phyloP scores from a whole-genome alignment of 2,888 invertebrate species.

The Teleogryllus oceanicus region DNA sequence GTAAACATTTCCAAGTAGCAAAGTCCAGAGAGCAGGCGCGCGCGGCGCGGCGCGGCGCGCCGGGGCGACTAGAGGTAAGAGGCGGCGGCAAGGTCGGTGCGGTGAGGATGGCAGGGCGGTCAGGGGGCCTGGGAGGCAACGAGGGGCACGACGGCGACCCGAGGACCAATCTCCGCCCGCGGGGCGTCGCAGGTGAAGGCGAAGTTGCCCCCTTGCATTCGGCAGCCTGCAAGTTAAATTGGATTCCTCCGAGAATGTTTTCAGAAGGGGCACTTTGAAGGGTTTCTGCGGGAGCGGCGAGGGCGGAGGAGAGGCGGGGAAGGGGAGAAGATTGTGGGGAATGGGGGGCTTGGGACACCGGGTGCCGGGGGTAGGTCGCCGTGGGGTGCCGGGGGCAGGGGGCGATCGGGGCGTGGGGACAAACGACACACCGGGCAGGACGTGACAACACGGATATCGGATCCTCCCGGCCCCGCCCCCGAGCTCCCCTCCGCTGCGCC shows the following conservation, averaged over 20 bases:
- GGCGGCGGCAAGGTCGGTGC: background rate
- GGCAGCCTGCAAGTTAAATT: conserved; percentile 18
- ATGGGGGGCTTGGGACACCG: background rate
- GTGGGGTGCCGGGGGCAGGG: background rate
- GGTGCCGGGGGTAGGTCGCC: background rate
- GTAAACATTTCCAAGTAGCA: conserved; percentile 1
- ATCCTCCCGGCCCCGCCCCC: background rate
- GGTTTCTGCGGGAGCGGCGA: conserved; percentile 6
- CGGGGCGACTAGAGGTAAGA: background rate
- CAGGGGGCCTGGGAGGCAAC: background rate
- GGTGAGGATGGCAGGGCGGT: background rate
- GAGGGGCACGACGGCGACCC: conserved; percentile 1
- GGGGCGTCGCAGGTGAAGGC: conserved; percentile 10
- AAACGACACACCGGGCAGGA: background rate
- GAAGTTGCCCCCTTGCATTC: conserved; percentile 10
- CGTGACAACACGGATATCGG: conserved; percentile 18
- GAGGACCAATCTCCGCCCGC: conserved; percentile 8
- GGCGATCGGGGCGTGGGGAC: background rate
- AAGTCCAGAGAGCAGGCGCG: background rate
- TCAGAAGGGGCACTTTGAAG: conserved; percentile 9
- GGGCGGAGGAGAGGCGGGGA: background rate
- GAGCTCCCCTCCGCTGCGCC: background rate
- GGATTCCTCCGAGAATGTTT: conserved; percentile 18
- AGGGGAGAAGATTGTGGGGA: background rate
- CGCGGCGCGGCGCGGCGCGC: no score